Evolutionary conservation across 1,140 invertebrate species (phyloP).

Genomic region (Drosophila ohnishii): DNA sequence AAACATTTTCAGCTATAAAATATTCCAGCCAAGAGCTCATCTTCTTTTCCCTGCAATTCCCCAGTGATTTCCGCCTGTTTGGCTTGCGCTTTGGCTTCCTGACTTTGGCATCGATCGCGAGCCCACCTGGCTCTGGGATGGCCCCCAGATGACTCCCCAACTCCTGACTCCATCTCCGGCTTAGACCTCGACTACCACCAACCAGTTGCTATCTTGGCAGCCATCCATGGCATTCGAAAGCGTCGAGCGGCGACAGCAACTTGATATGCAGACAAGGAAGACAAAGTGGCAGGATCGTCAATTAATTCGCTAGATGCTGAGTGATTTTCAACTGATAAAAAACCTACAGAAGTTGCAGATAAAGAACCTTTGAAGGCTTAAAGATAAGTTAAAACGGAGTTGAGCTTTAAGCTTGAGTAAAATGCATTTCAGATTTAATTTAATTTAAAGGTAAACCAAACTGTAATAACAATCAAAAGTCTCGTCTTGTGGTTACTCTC

Average conservation of each 20-base stretch:
- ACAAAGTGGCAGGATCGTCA: conserved; percentile 61
- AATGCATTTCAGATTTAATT: neutral
- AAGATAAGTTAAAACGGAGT: neutral
- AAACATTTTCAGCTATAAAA: neutral
- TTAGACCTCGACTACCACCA: conserved; percentile 2
- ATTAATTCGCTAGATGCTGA: conserved; percentile 55
- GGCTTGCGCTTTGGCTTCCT: conserved; percentile 63
- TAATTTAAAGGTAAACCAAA: neutral
- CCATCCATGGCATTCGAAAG: conserved; percentile 48
- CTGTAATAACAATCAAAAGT: neutral
- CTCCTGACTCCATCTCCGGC: neutral
- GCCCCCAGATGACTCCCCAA: conserved; percentile 35
- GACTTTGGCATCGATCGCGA: conserved; percentile 59
- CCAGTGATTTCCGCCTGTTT: conserved; percentile 67
- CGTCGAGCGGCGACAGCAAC: conserved; percentile 44
- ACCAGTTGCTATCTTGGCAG: conserved; percentile 54
- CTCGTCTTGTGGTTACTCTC: neutral
- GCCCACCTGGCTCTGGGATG: conserved; percentile 52
- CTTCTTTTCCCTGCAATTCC: conserved; percentile 26
- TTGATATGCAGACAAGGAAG: conserved; percentile 62
- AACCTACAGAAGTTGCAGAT: neutral
- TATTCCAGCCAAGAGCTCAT: neutral
- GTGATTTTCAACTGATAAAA: conserved; percentile 52
- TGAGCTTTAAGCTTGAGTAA: neutral
- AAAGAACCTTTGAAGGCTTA: neutral